These are phyloP conservation scores for Conomelus anceps DNA, from an alignment of 2,888 invertebrate species.

Conservation along the genomic window DNA sequence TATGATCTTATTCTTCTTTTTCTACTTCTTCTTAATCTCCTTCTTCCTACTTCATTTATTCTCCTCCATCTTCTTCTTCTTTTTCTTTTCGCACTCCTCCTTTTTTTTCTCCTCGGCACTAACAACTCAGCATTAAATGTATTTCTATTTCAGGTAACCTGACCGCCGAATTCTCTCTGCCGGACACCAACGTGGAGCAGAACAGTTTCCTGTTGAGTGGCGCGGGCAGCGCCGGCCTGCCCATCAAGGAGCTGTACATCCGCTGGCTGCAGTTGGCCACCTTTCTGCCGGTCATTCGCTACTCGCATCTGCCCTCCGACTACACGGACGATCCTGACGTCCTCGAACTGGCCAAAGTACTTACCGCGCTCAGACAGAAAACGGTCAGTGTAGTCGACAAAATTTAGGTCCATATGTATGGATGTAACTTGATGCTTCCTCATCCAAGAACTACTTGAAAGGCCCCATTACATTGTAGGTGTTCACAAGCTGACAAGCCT, in stretches of 20 bases:
- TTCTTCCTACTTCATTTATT: too few relatives aligned
- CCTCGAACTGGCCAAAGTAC: conserved; percentile 66
- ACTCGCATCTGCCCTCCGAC: conserved; percentile 81
- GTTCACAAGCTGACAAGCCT: too few relatives aligned
- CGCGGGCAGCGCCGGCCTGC: conserved; percentile 38
- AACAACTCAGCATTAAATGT: too few relatives aligned
- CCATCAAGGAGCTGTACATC: conserved; percentile 75
- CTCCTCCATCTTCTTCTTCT: too few relatives aligned
- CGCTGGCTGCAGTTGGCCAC: conserved; percentile 87
- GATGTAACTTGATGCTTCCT: too few relatives aligned
- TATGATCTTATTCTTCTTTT: too few relatives aligned
- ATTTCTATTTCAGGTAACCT: conserved; percentile 10
- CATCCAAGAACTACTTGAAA: too few relatives aligned
- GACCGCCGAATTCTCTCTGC: background rate
- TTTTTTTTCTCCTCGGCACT: too few relatives aligned
- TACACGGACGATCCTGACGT: conserved; percentile 69
- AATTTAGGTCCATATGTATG: too few relatives aligned
- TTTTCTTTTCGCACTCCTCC: too few relatives aligned
- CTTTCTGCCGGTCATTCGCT: conserved; percentile 86
- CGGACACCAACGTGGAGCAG: background rate
- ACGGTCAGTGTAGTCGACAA: conserved; percentile 46
- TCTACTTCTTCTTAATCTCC: too few relatives aligned
- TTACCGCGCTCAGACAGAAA: conserved; percentile 66
- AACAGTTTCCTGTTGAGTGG: conserved; percentile 5
- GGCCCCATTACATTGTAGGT: too few relatives aligned